Conservation (phyloP, 2,797 vertebrate genomes). For the Heteromormyrus szaboi region DNA sequence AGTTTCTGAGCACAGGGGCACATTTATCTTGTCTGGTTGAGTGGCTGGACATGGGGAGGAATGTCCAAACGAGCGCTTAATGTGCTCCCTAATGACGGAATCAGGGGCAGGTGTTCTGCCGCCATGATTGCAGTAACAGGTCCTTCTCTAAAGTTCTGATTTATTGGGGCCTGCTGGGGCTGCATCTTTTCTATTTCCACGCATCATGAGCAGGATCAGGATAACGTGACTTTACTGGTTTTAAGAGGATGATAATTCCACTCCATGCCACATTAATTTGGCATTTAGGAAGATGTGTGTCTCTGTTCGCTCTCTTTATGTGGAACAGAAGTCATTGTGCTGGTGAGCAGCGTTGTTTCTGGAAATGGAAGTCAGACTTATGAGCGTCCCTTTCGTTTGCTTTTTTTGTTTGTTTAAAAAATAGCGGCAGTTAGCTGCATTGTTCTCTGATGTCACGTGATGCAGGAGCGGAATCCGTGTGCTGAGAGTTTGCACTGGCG, state of each 20-base stretch:
- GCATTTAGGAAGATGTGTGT: background rate
- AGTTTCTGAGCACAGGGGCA: background rate
- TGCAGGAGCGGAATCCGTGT: background rate
- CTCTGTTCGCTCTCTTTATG: background rate
- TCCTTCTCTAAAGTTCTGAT: background rate
- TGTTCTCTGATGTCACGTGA: background rate
- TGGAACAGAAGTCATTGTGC: background rate
- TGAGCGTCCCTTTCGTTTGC: background rate
- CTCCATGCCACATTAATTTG: background rate
- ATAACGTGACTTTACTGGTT: background rate
- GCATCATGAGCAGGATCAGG: background rate
- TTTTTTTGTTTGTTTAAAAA: background rate
- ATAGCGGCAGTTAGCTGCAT: background rate
- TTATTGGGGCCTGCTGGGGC: background rate
- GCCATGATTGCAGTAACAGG: background rate
- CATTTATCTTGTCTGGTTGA: background rate
- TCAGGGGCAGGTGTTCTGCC: background rate
- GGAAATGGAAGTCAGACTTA: constrained; percentile 1
- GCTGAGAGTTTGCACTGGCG: background rate
- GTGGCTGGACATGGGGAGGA: background rate
- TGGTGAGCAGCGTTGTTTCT: background rate
- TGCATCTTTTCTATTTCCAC: background rate
- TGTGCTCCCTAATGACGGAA: background rate
- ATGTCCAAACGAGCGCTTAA: background rate
- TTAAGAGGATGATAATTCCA: background rate